Percentiles rank a stretch among this genome's conserved stretches.
phyloP scores from a whole-genome alignment of 2,888 invertebrate species.

The Pegoplata infirma region DNA sequence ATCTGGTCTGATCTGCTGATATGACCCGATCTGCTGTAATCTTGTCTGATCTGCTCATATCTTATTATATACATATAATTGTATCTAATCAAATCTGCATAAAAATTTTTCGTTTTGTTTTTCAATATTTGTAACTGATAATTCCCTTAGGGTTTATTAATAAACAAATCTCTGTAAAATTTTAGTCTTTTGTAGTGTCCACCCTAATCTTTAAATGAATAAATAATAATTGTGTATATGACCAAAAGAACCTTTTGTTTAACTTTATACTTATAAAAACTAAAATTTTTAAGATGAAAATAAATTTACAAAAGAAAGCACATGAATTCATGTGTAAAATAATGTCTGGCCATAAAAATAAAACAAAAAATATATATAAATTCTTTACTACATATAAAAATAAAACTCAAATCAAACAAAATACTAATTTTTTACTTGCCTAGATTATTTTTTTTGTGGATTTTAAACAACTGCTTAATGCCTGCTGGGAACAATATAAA shows the following conservation, averaged over 20 bases:
- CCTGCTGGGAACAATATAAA: conserved; percentile 15
- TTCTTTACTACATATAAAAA: too few relatives aligned
- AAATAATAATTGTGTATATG: conserved; percentile 8
- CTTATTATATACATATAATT: too few relatives aligned
- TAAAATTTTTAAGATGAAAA: conserved; percentile 43
- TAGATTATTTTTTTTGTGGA: conserved; percentile 18
- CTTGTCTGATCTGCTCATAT: too few relatives aligned
- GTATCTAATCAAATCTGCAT: too few relatives aligned
- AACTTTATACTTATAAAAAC: conserved; percentile 23
- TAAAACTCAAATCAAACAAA: conserved; percentile 19
- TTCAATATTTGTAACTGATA: too few relatives aligned
- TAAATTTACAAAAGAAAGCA: conserved; percentile 63
- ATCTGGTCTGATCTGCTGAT: too few relatives aligned
- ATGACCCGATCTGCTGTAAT: too few relatives aligned
- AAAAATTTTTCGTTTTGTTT: too few relatives aligned
- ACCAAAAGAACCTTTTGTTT: conserved; percentile 29
- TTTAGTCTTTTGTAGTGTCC: too few relatives aligned
- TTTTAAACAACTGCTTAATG: conserved; percentile 34
- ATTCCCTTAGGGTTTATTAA: too few relatives aligned
- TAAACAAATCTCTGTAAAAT: too few relatives aligned
- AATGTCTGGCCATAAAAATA: conserved; percentile 53
- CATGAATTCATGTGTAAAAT: conserved; percentile 65
- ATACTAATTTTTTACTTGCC: conserved; percentile 27
- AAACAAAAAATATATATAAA: conserved; percentile 1
- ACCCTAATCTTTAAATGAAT: too few relatives aligned